phyloP scores from a whole-genome alignment of 1,140 invertebrate species.

The Ladona fulva region DNA sequence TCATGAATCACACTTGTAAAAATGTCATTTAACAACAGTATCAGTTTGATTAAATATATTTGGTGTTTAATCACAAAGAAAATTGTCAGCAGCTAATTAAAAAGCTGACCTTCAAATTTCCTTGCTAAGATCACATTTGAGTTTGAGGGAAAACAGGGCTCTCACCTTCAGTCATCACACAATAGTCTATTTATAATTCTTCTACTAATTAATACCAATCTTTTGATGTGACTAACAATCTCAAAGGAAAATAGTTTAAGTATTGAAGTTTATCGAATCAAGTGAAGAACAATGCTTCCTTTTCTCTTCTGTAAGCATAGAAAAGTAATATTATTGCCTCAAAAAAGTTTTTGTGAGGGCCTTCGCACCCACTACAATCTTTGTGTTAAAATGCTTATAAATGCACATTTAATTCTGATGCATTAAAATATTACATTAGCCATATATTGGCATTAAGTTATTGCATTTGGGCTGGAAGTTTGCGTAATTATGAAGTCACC shows the following conservation, averaged over 20 bases:
- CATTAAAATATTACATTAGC: neutral
- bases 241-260: neutral
- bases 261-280: neutral
- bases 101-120: neutral
- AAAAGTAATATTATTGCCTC: neutral
- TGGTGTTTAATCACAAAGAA: constrained; percentile 7
- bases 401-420: neutral
- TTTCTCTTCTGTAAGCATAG: neutral
- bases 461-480: neutral
- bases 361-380: neutral
- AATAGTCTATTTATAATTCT: neutral
- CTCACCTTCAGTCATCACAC: neutral
- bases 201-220: neutral
- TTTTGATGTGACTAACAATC: neutral
- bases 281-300: neutral
- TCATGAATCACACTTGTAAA: neutral
- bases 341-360: neutral
- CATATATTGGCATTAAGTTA: neutral
- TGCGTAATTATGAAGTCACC: neutral
- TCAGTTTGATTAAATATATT: neutral
- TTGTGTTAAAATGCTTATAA: neutral
- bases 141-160: constrained; percentile 3
- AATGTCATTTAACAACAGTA: neutral
- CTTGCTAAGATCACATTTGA: constrained; percentile 6
- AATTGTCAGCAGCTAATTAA: neutral